Evolutionary conservation across 2,888 invertebrate species (phyloP).

Genomic region (Hypercompe scribonia): DNA sequence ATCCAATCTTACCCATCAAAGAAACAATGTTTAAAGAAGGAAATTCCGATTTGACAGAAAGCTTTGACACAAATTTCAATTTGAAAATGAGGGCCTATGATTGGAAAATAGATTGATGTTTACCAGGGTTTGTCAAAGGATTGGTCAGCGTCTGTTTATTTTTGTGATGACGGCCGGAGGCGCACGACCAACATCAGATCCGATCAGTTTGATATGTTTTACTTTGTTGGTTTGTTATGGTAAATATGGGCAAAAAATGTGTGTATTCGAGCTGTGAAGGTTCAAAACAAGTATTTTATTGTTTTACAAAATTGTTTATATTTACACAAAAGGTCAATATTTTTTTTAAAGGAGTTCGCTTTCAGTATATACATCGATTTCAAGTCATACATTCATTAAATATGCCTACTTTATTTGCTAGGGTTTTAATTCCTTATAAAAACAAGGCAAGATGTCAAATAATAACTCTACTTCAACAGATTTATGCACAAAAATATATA

Average conservation of each 20-base stretch:
- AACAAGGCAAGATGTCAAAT: too few species aligned
- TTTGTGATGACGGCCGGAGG: conserved; percentile 29
- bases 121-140: conserved; percentile 47
- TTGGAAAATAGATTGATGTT: conserved; percentile 42
- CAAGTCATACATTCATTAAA: too few species aligned
- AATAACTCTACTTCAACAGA: too few species aligned
- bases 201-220: conserved; percentile 8
- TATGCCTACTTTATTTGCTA: too few species aligned
- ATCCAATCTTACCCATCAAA: neutral
- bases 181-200: neutral
- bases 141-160: conserved; percentile 43
- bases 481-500: too few species aligned
- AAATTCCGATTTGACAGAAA: neutral
- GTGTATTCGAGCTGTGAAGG: too few species aligned
- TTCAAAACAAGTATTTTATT: too few species aligned
- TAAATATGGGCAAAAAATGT: neutral
- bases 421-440: too few species aligned
- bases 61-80: neutral
- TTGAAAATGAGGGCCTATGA: conserved; percentile 16
- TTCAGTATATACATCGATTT: too few species aligned
- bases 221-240: conserved; percentile 7
- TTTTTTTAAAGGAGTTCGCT: too few species aligned
- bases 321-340: too few species aligned
- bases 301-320: too few species aligned
- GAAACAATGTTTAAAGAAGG: neutral